These are phyloP conservation scores for Drosophila auraria DNA, from an alignment of 1,140 invertebrate genomes.

Conservation along the genomic window DNA sequence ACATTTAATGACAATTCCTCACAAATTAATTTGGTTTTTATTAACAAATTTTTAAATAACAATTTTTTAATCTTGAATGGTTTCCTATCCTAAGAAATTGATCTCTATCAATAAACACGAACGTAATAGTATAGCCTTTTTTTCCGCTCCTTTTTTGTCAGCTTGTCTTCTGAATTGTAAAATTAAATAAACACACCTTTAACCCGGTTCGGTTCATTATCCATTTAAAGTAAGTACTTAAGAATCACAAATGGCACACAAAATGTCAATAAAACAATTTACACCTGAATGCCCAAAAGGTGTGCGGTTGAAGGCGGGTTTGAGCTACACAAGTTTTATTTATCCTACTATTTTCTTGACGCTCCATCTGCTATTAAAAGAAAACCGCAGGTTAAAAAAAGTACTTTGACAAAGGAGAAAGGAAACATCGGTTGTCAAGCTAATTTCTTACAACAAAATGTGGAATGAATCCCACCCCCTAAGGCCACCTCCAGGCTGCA, in stretches of 20 bases:
- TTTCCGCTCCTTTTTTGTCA: not conserved
- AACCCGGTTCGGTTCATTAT: conserved; percentile 12
- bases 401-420: conserved; percentile 14
- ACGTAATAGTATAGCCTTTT: no score
- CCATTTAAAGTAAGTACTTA: not conserved
- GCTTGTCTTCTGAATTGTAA: not conserved
- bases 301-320: not conserved
- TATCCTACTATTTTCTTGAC: not conserved
- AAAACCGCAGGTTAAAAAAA: conserved; percentile 13
- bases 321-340: conserved; percentile 9
- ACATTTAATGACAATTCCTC: no score
- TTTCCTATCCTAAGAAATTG: no score
- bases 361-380: conserved; percentile 6
- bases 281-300: conserved; percentile 6
- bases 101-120: no score
- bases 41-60: no score
- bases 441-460: conserved; percentile 44
- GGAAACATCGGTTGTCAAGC: conserved; percentile 31
- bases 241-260: conserved; percentile 3
- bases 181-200: not conserved
- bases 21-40: no score
- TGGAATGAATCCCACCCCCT: not conserved
- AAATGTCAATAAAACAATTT: conserved; percentile 47
- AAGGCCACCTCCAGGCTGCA: not conserved
- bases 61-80: no score